Evolutionary conservation across 2,797 vertebrate genomes (phyloP), one percentile per base, ranked within the genome.

Genomic region (Thunnus albacares): DNA sequence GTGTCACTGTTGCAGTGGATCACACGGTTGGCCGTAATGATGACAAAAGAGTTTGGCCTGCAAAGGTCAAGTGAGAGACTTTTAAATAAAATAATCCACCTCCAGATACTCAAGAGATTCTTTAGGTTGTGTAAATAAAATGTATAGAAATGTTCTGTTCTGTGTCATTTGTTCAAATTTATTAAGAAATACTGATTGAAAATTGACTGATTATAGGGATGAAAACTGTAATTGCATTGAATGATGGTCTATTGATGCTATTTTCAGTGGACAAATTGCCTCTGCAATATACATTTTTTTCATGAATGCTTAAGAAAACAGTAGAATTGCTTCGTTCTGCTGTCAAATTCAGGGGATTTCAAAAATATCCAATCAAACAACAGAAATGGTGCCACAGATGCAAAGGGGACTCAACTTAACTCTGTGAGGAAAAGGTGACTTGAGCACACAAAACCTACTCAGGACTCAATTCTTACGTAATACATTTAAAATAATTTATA

Each of bases 1-100:
- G 95, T 95, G 87, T 97, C 96, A 0, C 96, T 96, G 92, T 97
- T 97, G 83, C 96, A 97, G 93, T 97, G 96, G 87, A 97, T 96
- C 88, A 96, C 96, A 17, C 96, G 95, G 85, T 97, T 97, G 61
- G 96, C 96, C 51, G 96, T 96, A 66, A 97, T 97, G 85, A 97
- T 97, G 89, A 97, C 96, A 77, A 97, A 97, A 3, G 96, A 97
- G 88, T 97, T 96, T 65, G 95, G 95, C 75, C 96, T 96, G 84
- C 24, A 72, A 20, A 67, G 51, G 59, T n/a, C 5, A 62, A 38
- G 47, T 5, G 0, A 74, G 3, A 43, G 9, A 35, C 6, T 33
- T 45, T 47, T 24, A 53, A 71, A 71, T 13, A 12, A n/a, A 12
- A 63, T 61, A 14, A 67, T 45, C 14, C 13, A 70, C 49, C 4